These are phyloP conservation scores for Redunca redunca DNA, from an alignment of 2,113 vertebrate genomes.

Conservation along the genomic window DNA sequence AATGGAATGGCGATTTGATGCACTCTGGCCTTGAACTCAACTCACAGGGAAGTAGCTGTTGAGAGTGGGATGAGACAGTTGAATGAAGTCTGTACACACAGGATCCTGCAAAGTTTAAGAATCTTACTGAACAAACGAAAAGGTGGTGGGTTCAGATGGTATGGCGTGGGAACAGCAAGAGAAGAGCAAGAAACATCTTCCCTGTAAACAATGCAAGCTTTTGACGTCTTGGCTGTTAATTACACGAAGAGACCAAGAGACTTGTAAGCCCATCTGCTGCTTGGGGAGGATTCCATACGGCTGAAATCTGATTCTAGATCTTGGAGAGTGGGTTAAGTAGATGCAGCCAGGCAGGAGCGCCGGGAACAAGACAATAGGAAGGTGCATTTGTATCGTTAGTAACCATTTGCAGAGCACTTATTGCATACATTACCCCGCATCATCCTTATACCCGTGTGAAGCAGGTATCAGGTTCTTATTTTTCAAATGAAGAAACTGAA, in stretches of 20 bases:
- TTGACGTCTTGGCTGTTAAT: slow-evolving; percentile 69
- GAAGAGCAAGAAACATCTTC: slow-evolving; percentile 61
- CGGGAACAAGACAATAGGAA: slow-evolving; percentile 34
- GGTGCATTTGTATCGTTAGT: neutral
- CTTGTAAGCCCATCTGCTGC: slow-evolving; percentile 70
- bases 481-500: slow-evolving; percentile 38
- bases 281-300: slow-evolving; percentile 55
- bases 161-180: slow-evolving; percentile 61
- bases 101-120: slow-evolving; percentile 45
- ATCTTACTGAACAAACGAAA: slow-evolving; percentile 21
- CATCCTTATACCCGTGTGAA: slow-evolving; percentile 32
- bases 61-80: neutral
- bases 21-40: neutral
- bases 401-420: slow-evolving; percentile 42
- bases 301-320: slow-evolving; percentile 65
- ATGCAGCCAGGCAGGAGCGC: slow-evolving; percentile 50
- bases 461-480: slow-evolving; percentile 25
- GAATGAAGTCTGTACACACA: neutral
- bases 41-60: neutral
- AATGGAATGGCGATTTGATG: neutral
- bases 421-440: slow-evolving; percentile 5
- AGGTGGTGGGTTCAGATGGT: slow-evolving; percentile 60
- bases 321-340: slow-evolving; percentile 66
- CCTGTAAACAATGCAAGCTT: slow-evolving; percentile 64
- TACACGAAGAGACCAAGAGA: slow-evolving; percentile 61